Evolutionary conservation across 2,888 invertebrate genomes (phyloP), one percentile per base, ranked within the genome.

Genomic region (Cataglyphis rosenhaueri): DNA sequence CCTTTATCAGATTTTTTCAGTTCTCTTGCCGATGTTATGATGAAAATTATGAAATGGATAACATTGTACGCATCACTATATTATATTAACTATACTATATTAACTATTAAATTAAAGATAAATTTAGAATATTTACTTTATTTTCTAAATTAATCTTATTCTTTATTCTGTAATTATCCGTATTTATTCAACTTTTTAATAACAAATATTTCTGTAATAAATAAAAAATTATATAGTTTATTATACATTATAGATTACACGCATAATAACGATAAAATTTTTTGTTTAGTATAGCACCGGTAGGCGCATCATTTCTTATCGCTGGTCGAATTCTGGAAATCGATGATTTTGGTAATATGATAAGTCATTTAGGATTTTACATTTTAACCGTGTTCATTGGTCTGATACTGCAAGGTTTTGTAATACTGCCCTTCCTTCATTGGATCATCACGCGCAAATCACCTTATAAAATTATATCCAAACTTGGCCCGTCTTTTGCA

Each of bases 1-100:
- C 97, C 98, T 21, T 95, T 99, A 81, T 96, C 97, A 88, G 96
- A 97, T 82, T 98, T 99, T 95, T 99, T 99, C 95, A 96, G 96
- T 84, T 95, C 97, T 1, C 95, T 99, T 29, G 97, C 98, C 41
- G 98, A 98, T 92, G 97, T 98, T 38, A 98, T 98, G 96, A 99
- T 99, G 98, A 97, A 97, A 79, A 98, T 99, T 88, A 99, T 99
- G 88, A 97, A 97, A 86, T 97, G 98, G 97, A 98, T 99, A 89
- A 99, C 99, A 94, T 98, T 98, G 98, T 98, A 88, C 10, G 15
- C 18, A 5, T 21, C 21, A 38, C 9, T 35, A 74, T 65, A 65
- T 64, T 38, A 10, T 48, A 32, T 32, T 2, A 32, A 21, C 5
- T 32, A 32, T 5, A 21, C 21, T 32, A 32, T 32, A 48, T 48